phyloP scores from a whole-genome alignment of 2,888 invertebrate genomes.

The Oithona nana region DNA sequence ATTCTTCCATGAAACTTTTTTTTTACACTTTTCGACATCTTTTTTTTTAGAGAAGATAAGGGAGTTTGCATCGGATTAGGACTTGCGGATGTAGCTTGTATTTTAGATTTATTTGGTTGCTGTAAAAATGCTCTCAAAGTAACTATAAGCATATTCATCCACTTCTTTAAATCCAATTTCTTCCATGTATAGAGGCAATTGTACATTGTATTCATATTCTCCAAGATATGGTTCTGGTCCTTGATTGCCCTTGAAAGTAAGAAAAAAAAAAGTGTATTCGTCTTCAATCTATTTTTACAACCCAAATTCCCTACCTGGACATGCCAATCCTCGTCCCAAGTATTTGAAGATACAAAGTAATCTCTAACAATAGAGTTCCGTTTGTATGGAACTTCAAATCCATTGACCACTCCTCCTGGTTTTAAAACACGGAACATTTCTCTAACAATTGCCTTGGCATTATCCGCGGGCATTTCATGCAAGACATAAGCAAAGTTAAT shows the following conservation, averaged over 20 bases:
- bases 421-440: constrained; percentile 8
- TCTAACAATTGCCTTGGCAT: background rate
- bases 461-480: constrained; percentile 13
- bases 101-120: constrained; percentile 4
- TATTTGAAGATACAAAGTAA: background rate
- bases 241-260: background rate
- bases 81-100: too few relatives aligned
- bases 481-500: constrained; percentile 13
- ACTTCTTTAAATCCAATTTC: constrained; percentile 3
- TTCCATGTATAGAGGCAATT: background rate
- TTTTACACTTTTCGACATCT: too few relatives aligned
- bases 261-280: too few relatives aligned
- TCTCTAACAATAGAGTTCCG: background rate
- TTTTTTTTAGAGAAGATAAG: too few relatives aligned
- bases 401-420: constrained; percentile 7
- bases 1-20: too few relatives aligned
- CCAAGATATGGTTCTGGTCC: constrained; percentile 9
- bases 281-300: too few relatives aligned
- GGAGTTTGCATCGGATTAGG: too few relatives aligned
- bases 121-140: constrained; percentile 13
- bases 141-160: background rate
- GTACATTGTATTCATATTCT: background rate
- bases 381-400: constrained; percentile 13
- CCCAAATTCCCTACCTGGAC: background rate
- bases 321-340: background rate